Percentiles rank a stretch among this genome's conserved stretches.
Evolutionary conservation across 2,797 vertebrate species (phyloP).

Genomic region (Prunella strophiata): DNA sequence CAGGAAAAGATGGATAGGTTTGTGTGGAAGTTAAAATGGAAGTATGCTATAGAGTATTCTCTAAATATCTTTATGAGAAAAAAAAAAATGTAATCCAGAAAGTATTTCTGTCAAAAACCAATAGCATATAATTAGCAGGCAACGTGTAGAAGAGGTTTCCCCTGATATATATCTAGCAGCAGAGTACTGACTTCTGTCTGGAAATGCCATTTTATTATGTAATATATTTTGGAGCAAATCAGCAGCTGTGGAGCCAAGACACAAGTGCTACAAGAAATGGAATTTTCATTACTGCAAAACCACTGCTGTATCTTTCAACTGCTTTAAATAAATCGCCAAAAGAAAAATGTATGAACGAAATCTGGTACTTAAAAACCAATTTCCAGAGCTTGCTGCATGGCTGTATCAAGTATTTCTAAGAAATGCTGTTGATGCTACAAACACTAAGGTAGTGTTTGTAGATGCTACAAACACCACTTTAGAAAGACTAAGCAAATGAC

Average conservation of each 20-base stretch:
- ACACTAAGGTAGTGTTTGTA: not conserved
- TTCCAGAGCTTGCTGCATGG: not conserved
- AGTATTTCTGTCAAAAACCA: slow-evolving; percentile 57
- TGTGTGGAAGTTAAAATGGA: slow-evolving; percentile 16
- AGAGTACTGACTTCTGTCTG: slow-evolving; percentile 66
- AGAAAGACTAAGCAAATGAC: not conserved
- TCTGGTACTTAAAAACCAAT: slow-evolving; percentile 3
- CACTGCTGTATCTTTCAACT: slow-evolving; percentile 46
- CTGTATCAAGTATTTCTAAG: not conserved
- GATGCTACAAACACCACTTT: not conserved
- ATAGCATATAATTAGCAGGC: slow-evolving; percentile 48
- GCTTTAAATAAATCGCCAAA: slow-evolving; percentile 52
- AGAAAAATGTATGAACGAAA: slow-evolving; percentile 27
- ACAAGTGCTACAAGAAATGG: slow-evolving; percentile 61
- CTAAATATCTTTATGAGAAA: slow-evolving; percentile 42
- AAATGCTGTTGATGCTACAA: not conserved
- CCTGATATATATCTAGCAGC: slow-evolving; percentile 38
- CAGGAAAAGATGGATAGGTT: not conserved
- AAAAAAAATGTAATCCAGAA: slow-evolving; percentile 31
- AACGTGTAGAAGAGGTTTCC: slow-evolving; percentile 38
- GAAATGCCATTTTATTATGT: slow-evolving; percentile 72
- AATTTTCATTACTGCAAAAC: slow-evolving; percentile 73
- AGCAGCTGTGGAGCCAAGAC: slow-evolving; percentile 51
- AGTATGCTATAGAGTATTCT: not conserved
- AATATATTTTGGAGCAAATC: slow-evolving; percentile 63